These are phyloP conservation scores for Ranitomeya imitator DNA, from an alignment of 2,113 vertebrate genomes.

Conservation along the genomic window DNA sequence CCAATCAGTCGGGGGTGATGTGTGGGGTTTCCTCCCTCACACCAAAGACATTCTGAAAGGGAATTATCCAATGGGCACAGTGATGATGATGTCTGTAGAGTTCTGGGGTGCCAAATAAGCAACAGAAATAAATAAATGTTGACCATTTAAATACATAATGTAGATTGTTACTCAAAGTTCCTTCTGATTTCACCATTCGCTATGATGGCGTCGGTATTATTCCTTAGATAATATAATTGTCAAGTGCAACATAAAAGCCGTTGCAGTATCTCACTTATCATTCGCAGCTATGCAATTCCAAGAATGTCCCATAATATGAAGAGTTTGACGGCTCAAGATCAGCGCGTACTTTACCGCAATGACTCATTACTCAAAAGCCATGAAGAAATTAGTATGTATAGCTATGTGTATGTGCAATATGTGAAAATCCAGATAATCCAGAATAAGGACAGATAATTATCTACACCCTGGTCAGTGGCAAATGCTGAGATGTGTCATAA, in stretches of 20 bases:
- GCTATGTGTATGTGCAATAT: neutral
- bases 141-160: neutral
- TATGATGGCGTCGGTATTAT: neutral
- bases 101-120: too few species aligned
- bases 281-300: neutral
- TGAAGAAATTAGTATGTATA: neutral
- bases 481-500: too few species aligned
- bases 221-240: neutral
- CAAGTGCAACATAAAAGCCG: neutral
- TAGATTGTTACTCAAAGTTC: neutral
- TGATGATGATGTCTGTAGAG: too few species aligned
- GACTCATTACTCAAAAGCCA: neutral
- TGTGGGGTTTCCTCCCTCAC: too few species aligned
- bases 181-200: neutral
- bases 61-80: too few species aligned
- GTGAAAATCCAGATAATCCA: neutral
- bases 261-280: neutral
- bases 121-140: too few species aligned
- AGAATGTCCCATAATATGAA: neutral
- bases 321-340: slow-evolving; percentile 25
- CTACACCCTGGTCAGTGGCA: too few species aligned
- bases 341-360: neutral
- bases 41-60: too few species aligned
- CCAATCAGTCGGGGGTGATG: too few species aligned
- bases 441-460: neutral